Evolutionary conservation across 2,888 invertebrate species (phyloP).

Genomic region (Glyphotaelius pellucidus): DNA sequence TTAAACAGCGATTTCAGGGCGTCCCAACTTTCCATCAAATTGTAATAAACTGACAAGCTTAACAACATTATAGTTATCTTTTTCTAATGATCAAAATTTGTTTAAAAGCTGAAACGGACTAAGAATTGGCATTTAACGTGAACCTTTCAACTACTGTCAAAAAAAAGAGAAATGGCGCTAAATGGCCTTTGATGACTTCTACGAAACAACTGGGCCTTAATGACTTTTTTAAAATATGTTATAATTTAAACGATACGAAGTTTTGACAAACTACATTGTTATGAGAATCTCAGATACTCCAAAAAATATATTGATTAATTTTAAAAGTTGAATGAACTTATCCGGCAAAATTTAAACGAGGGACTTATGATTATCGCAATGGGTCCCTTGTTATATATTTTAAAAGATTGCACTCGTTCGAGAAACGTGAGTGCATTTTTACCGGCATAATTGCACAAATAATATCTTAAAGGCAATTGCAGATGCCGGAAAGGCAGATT

Average conservation of each 20-base stretch:
- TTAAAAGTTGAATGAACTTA: not conserved
- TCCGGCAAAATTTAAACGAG: not conserved
- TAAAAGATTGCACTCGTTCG: not conserved
- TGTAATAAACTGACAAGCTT: too few relatives aligned
- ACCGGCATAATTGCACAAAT: not conserved
- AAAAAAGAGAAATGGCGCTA: too few relatives aligned
- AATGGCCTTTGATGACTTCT: too few relatives aligned
- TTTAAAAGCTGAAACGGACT: too few relatives aligned
- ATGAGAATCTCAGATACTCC: not conserved
- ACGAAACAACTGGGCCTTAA: too few relatives aligned
- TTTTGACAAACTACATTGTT: not conserved
- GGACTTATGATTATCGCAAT: not conserved
- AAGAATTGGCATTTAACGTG: too few relatives aligned
- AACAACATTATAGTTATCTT: too few relatives aligned
- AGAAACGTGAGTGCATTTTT: not conserved
- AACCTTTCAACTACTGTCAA: too few relatives aligned
- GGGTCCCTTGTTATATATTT: not conserved
- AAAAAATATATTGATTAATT: not conserved
- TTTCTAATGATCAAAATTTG: too few relatives aligned
- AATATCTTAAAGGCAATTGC: not conserved
- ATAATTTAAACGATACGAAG: not conserved
- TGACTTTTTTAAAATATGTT: too few relatives aligned
- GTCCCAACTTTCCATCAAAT: too few relatives aligned
- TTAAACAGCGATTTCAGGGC: too few relatives aligned
- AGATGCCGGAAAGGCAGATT: not conserved